Evolutionary conservation across 1,140 invertebrate species (phyloP).

Genomic region (Stegodyphus dumicola): DNA sequence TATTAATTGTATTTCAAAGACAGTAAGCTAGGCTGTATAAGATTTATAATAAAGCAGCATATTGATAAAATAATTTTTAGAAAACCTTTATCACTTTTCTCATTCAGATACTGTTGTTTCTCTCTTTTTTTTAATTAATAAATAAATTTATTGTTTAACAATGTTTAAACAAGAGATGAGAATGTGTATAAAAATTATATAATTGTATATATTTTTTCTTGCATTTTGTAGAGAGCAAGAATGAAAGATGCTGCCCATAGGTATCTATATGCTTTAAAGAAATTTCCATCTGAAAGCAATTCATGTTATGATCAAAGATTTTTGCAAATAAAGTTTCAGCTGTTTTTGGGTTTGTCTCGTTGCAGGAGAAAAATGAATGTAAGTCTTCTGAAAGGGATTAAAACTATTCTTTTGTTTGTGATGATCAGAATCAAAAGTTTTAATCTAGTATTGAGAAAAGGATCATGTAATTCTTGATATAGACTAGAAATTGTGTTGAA

Average conservation of each 20-base stretch:
- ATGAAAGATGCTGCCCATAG: constrained; percentile 92
- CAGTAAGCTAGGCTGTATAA: too few relatives aligned
- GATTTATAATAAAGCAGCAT: too few relatives aligned
- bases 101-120: too few relatives aligned
- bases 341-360: constrained; percentile 88
- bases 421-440: background rate
- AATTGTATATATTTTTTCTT: constrained; percentile 7
- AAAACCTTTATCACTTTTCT: too few relatives aligned
- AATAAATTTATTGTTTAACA: too few relatives aligned
- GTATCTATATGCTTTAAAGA: constrained; percentile 94
- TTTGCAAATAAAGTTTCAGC: constrained; percentile 86
- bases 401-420: too few relatives aligned
- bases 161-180: background rate
- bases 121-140: too few relatives aligned
- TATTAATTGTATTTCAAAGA: too few relatives aligned
- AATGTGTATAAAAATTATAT: background rate
- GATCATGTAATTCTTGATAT: too few relatives aligned
- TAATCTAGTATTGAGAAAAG: background rate
- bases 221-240: constrained; percentile 76
- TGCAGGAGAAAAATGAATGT: constrained; percentile 95
- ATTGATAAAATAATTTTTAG: too few relatives aligned
- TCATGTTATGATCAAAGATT: constrained; percentile 72
- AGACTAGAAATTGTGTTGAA: too few relatives aligned
- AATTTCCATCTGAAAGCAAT: constrained; percentile 77
- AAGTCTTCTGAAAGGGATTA: constrained; percentile 69